Base-by-base conservation (phyloP, 2,797 vertebrate genomes). In the Neoniphon sammara region DNA sequence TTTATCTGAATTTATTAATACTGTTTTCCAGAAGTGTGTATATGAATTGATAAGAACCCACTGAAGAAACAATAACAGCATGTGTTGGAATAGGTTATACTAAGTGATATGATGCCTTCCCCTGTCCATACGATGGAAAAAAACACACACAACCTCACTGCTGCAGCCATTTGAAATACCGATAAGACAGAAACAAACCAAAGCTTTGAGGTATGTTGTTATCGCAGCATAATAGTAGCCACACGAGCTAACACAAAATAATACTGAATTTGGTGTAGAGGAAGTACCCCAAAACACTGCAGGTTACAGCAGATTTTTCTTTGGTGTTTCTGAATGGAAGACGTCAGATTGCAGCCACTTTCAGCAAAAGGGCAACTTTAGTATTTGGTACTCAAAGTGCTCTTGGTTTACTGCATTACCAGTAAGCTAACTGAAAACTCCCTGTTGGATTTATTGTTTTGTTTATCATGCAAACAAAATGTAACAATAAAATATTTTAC, bases 1-100 rank as follows among this genome's bases (percentile, higher is more conserved):
- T 52, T 52, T 25, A 55, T 79, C 60, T 59, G 61, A 59, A 75
- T 88, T 88, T 91, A 89, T 90, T 92, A 50, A 87, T 54, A 83
- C 63, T 59, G 54, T 71, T 79, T 34, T 34, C 7, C 63, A 82
- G 66, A 85, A 34, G 66, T 87, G 87, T 82, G 76, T 73, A 78
- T 67, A 64, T 70, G 49, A 81, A 60, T 21, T 42, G 27, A 42
- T 36, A 49, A 52, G 31, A 66, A 73, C 65, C 58, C 23, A 63
- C 66, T 46, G 69, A 57, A 69, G 72, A 78, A 70, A 20, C 47
- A 62, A 76, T 4, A 4, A 70, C 76, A 55, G 49, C 25, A 55
- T 57, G 39, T 73, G 34, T 53, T 79, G 44, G 23, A 60, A 52
- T 25, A 36, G 57, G 15, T 69, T 47, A 66, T 52, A 61, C 59